Evolutionary conservation across 1,140 invertebrate species (phyloP).

Genomic region (Maconellicoccus hirsutus): DNA sequence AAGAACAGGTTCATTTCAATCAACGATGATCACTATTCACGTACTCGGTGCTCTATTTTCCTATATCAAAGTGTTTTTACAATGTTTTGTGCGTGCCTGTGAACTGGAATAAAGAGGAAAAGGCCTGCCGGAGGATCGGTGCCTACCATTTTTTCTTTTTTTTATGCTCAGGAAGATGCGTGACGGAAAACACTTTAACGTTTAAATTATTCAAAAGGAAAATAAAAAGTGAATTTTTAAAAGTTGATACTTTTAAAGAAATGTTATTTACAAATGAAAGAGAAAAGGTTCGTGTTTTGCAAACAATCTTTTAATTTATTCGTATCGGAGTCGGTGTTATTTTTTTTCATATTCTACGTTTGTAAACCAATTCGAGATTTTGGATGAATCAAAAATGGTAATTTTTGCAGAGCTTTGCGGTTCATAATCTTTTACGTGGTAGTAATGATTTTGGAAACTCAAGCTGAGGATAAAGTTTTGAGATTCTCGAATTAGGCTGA

Average conservation of each 20-base stretch:
- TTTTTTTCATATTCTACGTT: too few relatives aligned
- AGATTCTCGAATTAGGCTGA: too few relatives aligned
- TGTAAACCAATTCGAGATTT: too few relatives aligned
- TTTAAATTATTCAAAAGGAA: conserved; percentile 1
- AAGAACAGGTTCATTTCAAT: not conserved
- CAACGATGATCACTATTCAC: not conserved
- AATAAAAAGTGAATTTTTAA: conserved; percentile 6
- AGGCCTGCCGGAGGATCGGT: not conserved
- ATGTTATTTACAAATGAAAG: not conserved
- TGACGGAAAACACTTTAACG: conserved; percentile 7
- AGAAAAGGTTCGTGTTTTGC: not conserved
- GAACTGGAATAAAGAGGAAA: not conserved
- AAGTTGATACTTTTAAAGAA: not conserved
- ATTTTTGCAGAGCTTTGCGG: too few relatives aligned
- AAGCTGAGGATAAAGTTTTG: too few relatives aligned
- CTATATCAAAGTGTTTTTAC: not conserved
- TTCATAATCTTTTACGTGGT: too few relatives aligned
- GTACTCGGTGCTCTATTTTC: conserved; percentile 8
- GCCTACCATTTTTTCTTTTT: not conserved
- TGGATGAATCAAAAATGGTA: too few relatives aligned
- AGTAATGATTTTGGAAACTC: too few relatives aligned
- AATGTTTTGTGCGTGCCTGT: not conserved
- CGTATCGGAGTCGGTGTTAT: not conserved
- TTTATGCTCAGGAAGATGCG: not conserved
- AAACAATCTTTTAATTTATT: conserved; percentile 6